These are phyloP conservation scores for Enteromius anoplus DNA, from an alignment of 2,797 vertebrate species.

Conservation along the genomic window DNA sequence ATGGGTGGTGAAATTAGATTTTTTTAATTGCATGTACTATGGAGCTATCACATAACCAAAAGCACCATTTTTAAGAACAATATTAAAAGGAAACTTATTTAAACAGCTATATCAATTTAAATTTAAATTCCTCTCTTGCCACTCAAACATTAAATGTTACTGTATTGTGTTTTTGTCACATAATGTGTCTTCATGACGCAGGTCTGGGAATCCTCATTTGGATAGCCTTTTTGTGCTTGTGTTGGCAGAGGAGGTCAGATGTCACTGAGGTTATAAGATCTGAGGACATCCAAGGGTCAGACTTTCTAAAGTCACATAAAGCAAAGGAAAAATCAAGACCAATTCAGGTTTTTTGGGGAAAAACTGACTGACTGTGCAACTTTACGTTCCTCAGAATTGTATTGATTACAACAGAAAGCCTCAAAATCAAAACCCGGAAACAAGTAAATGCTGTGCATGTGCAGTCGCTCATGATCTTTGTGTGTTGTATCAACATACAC, in stretches of 20 bases:
- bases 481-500: slow-evolving; percentile 9
- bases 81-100: no score
- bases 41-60: background rate
- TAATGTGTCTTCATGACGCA: background rate
- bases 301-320: slow-evolving; percentile 9
- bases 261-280: background rate
- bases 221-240: background rate
- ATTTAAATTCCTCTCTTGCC: background rate
- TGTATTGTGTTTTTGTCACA: background rate
- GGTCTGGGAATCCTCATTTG: background rate
- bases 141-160: background rate
- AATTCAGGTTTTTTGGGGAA: background rate
- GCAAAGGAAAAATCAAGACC: background rate
- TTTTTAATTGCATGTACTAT: background rate
- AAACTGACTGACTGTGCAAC: background rate
- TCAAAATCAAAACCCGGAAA: background rate
- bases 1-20: background rate
- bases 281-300: background rate
- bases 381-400: background rate
- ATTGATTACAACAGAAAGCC: background rate
- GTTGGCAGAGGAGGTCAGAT: background rate
- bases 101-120: background rate
- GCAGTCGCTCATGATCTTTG: background rate
- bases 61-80: background rate
- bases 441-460: background rate